phyloP scores from a whole-genome alignment of 2,888 invertebrate genomes.

The Julus scanicus region DNA sequence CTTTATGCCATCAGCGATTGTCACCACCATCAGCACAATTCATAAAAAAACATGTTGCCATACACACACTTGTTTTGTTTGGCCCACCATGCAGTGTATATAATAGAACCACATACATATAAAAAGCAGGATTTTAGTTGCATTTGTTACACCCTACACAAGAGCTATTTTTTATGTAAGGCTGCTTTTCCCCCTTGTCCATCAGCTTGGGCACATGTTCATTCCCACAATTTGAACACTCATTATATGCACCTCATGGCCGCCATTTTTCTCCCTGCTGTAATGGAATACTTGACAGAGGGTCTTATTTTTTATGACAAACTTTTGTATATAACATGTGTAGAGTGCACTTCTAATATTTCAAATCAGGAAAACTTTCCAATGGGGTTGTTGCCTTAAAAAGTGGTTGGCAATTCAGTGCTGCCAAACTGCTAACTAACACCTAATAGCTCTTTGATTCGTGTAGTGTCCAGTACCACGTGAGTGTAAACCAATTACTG shows the following conservation, averaged over 20 bases:
- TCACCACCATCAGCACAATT: conserved; percentile 1
- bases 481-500: too few species aligned
- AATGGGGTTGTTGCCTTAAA: too few species aligned
- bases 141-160: background rate
- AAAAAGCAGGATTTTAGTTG: conserved; percentile 21
- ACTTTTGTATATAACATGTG: background rate
- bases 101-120: background rate
- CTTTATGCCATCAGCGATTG: conserved; percentile 9
- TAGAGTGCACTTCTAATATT: background rate
- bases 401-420: background rate
- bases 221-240: conserved; percentile 21
- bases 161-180: background rate
- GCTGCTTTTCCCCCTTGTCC: background rate
- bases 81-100: background rate
- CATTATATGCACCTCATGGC: background rate
- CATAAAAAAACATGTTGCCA: background rate
- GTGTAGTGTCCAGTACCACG: too few species aligned
- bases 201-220: background rate
- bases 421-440: too few species aligned
- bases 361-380: background rate
- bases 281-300: conserved; percentile 8
- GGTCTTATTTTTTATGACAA: conserved; percentile 3
- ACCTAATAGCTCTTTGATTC: too few species aligned
- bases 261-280: background rate
- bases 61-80: background rate